A percentile compares a stretch with the other conserved stretches of the same genome.
These are phyloP conservation scores for Cheumatopsyche charites DNA, from an alignment of 1,140 invertebrate species.

Conservation along the genomic window DNA sequence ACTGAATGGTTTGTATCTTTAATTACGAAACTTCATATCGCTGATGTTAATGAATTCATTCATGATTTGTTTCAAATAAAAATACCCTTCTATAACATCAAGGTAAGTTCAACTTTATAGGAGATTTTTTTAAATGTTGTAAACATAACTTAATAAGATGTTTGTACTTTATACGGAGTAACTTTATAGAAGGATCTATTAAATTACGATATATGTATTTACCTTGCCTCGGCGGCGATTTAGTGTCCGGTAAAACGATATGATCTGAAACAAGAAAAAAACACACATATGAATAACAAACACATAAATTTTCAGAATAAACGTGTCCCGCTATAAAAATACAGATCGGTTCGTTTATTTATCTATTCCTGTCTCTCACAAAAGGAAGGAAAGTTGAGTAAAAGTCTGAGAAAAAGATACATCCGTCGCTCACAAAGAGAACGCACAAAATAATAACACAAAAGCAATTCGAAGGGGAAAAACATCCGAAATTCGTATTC, in stretches of 20 bases:
- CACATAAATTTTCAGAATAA: conserved; percentile 2
- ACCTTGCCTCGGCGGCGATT: conserved; percentile 26
- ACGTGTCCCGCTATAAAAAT: background rate
- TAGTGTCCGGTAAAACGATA: conserved; percentile 29
- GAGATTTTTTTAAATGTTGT: no score
- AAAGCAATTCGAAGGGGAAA: conserved; percentile 1
- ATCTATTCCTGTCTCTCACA: background rate
- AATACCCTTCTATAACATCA: no score
- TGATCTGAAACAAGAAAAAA: conserved; percentile 33
- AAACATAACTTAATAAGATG: no score
- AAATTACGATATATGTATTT: no score
- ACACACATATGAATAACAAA: conserved; percentile 14
- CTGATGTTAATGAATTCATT: background rate
- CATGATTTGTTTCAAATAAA: background rate
- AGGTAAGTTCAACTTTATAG: no score
- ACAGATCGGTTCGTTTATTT: conserved; percentile 1
- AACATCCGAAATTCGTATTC: conserved; percentile 6
- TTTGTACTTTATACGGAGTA: no score
- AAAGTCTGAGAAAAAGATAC: conserved; percentile 11
- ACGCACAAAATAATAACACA: conserved; percentile 20
- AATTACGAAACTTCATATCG: no score
- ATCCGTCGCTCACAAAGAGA: background rate
- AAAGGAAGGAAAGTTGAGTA: conserved; percentile 5
- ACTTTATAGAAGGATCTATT: no score
- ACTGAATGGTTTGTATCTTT: background rate